These are phyloP conservation scores for Axinella damicornis DNA, from an alignment of 37 sponge, comb jelly and placozoan genomes.

Conservation along the genomic window DNA sequence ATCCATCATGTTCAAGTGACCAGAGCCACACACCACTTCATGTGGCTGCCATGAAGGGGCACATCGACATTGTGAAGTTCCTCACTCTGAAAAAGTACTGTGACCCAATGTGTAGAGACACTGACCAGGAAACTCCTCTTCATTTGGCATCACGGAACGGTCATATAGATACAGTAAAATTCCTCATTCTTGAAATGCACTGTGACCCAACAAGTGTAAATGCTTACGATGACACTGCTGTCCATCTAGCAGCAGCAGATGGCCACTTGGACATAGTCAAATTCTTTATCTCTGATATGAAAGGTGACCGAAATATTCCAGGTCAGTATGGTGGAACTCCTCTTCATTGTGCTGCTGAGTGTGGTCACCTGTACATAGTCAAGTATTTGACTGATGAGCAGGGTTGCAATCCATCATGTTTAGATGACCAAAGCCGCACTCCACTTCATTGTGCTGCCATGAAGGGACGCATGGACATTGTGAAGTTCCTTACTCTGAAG, in stretches of 20 bases:
- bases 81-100: background rate
- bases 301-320: background rate
- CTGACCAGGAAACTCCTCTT: constrained; percentile 3
- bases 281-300: background rate
- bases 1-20: background rate
- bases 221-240: constrained; percentile 30
- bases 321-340: no score
- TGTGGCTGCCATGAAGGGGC: constrained; percentile 16
- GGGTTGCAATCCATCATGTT: no score
- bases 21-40: constrained; percentile 34
- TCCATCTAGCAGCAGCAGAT: constrained; percentile 5
- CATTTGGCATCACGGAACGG: constrained; percentile 23
- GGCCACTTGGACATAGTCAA: constrained; percentile 22
- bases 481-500: no score
- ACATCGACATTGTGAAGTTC: constrained; percentile 13
- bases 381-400: no score
- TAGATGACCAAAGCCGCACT: no score
- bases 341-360: no score
- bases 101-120: background rate
- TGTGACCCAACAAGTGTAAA: background rate
- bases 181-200: background rate
- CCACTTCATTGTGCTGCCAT: no score
- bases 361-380: no score
- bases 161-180: constrained; percentile 9
- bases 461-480: no score